Conservation (phyloP, 2,113 vertebrate species). For the Sialia sialis region DNA sequence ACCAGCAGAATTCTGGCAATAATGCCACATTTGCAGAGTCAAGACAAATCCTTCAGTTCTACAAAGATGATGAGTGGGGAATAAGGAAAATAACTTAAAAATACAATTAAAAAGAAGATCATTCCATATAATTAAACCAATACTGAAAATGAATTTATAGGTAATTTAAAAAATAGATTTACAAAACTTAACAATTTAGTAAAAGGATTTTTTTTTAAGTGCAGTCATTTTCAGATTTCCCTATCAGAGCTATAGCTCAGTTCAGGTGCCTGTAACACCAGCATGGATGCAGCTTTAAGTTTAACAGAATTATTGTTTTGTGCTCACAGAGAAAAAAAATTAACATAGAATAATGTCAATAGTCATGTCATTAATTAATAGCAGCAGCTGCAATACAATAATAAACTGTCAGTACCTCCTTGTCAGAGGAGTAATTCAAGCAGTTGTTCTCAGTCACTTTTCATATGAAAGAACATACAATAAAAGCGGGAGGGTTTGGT, state of each 20-base stretch:
- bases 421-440: not conserved
- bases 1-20: not conserved
- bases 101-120: not conserved
- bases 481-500: not conserved
- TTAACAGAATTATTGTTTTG: not conserved
- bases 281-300: not conserved
- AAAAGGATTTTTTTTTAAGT: not conserved
- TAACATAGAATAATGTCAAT: not conserved
- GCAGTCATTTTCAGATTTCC: not conserved
- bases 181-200: not conserved
- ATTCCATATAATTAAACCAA: not conserved
- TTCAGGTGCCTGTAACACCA: not conserved
- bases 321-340: not conserved
- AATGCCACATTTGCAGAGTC: not conserved
- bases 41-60: not conserved
- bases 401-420: not conserved
- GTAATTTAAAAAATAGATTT: not conserved
- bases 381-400: not conserved
- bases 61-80: not conserved
- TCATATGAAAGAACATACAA: not conserved
- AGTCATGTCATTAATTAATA: not conserved
- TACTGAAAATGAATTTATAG: not conserved
- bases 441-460: not conserved
- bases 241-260: not conserved
- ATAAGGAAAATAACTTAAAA: not conserved